Base-by-base conservation (phyloP, 2,888 invertebrate genomes). In the Ormia ochracea region DNA sequence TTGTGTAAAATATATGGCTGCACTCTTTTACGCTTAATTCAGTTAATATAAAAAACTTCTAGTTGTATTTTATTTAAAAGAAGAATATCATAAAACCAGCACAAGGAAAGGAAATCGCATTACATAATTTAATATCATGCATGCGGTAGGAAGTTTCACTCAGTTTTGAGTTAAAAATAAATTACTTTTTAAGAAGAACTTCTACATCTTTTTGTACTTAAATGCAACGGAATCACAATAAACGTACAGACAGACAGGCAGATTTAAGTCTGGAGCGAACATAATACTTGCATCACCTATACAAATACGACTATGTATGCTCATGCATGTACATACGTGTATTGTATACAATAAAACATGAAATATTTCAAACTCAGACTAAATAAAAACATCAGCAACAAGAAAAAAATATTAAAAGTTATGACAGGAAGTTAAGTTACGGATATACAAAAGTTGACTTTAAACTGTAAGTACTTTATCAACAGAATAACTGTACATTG, bases 361-460 rank as follows among this genome's bases (percentile, higher is more conserved):
- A 61, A 72, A 72, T 54, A 56, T 54, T 65, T 65, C 33, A 73
- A 41, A 31, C 38, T 31, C 31, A 66, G 48, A 38, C 65, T 48
- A 19, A 31, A 26, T 41, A 31, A 38, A 65, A 65, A 66, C 23
- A 61, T 38, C 48, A 45, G 33, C 36, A 23, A 36, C 54, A 69
- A 72, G 26, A 66, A 72, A 69, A 72, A 33, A 66, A 72, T 58
- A 28, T 61, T 43, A 58, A 66, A 66, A 65, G 48, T 80, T 76
- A 72, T 80, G 76, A 76, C 76, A 80, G 80, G 76, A 80, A 80
- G 80, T 80, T 76, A 80, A 76, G 68, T 76, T 72, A 80, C 75
- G 80, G 80, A 80, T 80, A 76, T 72, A 72, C 72, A 72, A 19
- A 59, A 58, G 48, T 76, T 61, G 76, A 54, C 36, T 80, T 73